These are phyloP conservation scores for Druceiella hillmani DNA, from an alignment of 2,888 invertebrate genomes.

Conservation along the genomic window DNA sequence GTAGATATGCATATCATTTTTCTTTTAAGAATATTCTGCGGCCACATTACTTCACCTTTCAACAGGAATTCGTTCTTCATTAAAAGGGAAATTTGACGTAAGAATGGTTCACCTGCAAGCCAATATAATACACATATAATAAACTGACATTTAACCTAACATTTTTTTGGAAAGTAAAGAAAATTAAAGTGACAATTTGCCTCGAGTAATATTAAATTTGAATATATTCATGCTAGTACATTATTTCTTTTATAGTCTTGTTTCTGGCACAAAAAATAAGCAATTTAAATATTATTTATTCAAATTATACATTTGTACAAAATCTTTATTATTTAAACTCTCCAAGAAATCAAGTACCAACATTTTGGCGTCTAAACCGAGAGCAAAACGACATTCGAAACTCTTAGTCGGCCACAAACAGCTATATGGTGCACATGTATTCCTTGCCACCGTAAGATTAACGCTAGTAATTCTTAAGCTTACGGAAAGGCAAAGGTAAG, in stretches of 20 bases:
- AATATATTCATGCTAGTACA: conserved; percentile 1
- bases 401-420: conserved; percentile 1
- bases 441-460: conserved; percentile 3
- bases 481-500: conserved; percentile 4
- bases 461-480: conserved; percentile 2
- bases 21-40: conserved; percentile 40
- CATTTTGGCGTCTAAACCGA: conserved; percentile 3
- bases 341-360: conserved; percentile 1
- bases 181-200: too few relatives aligned
- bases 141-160: too few relatives aligned
- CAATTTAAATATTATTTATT: conserved; percentile 5
- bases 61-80: conserved; percentile 41
- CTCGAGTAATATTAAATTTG: too few relatives aligned
- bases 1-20: conserved; percentile 44
- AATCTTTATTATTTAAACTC: conserved; percentile 1
- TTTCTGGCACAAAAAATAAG: not conserved
- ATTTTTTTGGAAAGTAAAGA: too few relatives aligned
- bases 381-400: conserved; percentile 2
- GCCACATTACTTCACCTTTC: conserved; percentile 41
- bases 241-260: conserved; percentile 3
- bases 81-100: conserved; percentile 40
- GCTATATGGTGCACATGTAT: too few relatives aligned
- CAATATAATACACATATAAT: too few relatives aligned
- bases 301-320: conserved; percentile 1
- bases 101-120: conserved; percentile 38